Evolutionary conservation across 1,140 invertebrate species (phyloP), one percentile per base, ranked within the genome.

Genomic region (Goniozus legneri): DNA sequence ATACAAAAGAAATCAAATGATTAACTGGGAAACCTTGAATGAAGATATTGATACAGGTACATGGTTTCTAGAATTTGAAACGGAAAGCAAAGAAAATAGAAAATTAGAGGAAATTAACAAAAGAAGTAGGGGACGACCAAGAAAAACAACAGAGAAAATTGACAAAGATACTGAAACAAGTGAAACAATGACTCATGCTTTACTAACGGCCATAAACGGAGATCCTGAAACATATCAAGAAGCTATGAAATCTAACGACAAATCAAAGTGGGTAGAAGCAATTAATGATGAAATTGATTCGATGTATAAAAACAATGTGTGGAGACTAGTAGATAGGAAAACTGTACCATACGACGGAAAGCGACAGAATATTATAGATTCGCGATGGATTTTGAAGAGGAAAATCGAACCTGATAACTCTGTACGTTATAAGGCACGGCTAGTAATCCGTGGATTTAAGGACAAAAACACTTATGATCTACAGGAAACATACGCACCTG

Each of bases 401-500:
- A 37, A 38, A 21, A 31, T 44, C 24, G 20, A 62, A 54, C 52
- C 52, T 50, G 67, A 66, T 37, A 50, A 67, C 35, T 51, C 61
- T 34, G 30, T 50, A 34, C 56, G 52, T 41, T 65, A 71, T 57
- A 77, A 73, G 42, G 76, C 68, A 21, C 45, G 73, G 30, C 55
- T 75, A 38, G 67, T 77, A 13, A 70, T 69, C 6, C 62, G 64
- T 47, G 75, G 73, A 8, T 77, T 60, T 36, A 59, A 37, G 19
- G 73, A 77, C 59, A 41, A 55, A 34, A 44, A 64, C 44, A 41
- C 60, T 14, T 19, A 60, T 13, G 69, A 75, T 58, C 73, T 66
- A 42, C 39, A 47, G 30, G 64, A 55, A 40, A 61, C 48, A 27
- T 65, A 54, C 52, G 57, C 56, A 16, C 60, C 31, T 10, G 50